These are phyloP conservation scores for Nemotelus nigrinus DNA, from an alignment of 2,888 invertebrate genomes.

Conservation along the genomic window DNA sequence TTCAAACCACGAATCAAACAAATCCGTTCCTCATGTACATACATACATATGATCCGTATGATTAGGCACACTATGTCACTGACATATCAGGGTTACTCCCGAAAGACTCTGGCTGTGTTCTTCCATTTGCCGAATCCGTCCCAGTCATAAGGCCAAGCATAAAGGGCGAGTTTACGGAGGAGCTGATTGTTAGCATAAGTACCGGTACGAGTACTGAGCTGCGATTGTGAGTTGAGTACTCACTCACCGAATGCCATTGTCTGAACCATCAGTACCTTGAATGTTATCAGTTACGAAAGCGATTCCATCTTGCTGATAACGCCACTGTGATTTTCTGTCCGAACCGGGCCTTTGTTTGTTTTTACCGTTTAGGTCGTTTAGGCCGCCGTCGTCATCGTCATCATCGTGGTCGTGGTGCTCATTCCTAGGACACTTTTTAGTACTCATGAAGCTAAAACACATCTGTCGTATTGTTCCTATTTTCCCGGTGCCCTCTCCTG, in stretches of 20 bases:
- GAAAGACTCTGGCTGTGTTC: not conserved
- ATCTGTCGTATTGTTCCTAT: conserved; percentile 43
- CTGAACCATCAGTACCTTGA: conserved; percentile 52
- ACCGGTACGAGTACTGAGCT: conserved; percentile 38
- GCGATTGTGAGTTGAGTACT: conserved; percentile 39
- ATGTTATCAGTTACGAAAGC: conserved; percentile 48
- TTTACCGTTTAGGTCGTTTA: conserved; percentile 41
- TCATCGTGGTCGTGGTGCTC: conserved; percentile 28
- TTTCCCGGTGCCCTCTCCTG: conserved; percentile 30
- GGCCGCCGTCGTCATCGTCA: conserved; percentile 28
- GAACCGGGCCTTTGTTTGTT: conserved; percentile 47
- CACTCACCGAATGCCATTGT: conserved; percentile 53
- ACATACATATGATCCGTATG: conserved; percentile 22
- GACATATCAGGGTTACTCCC: conserved; percentile 36
- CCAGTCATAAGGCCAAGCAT: not conserved
- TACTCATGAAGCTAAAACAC: conserved; percentile 25
- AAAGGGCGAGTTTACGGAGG: not conserved
- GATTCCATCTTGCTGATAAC: conserved; percentile 51
- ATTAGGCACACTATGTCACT: conserved; percentile 9
- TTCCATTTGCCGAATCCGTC: not conserved
- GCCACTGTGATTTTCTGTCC: conserved; percentile 50
- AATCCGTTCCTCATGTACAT: conserved; percentile 46
- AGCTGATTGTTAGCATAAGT: conserved; percentile 34
- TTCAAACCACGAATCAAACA: conserved; percentile 46
- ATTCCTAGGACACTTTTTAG: conserved; percentile 41